Conservation (phyloP, 2,113 vertebrate genomes). For the Todiramphus chloris region DNA sequence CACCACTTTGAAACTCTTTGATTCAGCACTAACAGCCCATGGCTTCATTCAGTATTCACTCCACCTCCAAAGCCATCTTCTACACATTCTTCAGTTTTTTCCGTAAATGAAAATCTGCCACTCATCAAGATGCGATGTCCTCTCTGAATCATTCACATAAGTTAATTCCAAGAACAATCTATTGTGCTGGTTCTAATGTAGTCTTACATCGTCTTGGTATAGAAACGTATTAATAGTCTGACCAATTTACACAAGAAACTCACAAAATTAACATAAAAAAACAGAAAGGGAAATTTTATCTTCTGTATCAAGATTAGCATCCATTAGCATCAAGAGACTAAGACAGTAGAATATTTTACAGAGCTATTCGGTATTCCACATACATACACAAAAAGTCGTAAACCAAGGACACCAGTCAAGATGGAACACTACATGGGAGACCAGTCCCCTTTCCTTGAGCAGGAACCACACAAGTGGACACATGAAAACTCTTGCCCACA, state of each 20-base stretch:
- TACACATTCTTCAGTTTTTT: background rate
- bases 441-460: background rate
- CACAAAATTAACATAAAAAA: background rate
- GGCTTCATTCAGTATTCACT: background rate
- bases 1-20: background rate
- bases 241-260: background rate
- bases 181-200: background rate
- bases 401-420: background rate
- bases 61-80: background rate
- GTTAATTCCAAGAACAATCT: background rate
- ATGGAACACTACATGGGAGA: accelerated
- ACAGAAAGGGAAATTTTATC: background rate
- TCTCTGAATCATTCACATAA: background rate
- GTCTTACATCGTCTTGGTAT: background rate
- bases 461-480: background rate
- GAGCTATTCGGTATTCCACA: background rate
- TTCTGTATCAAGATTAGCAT: background rate
- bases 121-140: background rate
- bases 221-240: background rate
- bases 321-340: background rate
- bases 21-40: background rate
- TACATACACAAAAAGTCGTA: background rate
- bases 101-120: background rate
- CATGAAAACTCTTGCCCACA: background rate
- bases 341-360: background rate